Evolutionary conservation across 2,113 vertebrate species (phyloP), one percentile per base, ranked within the genome.

Genomic region (Micromys minutus): DNA sequence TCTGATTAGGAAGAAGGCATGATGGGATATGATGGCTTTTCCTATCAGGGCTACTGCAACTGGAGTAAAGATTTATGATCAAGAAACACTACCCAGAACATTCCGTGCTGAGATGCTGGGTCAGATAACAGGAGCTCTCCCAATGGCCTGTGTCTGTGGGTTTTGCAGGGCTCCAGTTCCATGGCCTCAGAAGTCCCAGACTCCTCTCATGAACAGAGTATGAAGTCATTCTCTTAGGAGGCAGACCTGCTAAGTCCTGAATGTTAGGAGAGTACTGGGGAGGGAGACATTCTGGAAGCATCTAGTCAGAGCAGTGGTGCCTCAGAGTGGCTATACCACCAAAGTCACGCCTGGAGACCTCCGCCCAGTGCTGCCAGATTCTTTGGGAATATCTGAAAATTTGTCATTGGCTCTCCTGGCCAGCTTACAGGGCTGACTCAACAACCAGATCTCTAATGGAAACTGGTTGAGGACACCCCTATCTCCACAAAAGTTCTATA

Each of bases 71-170:
- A 96, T 96, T 96, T 96, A 95, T 94, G 94, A 76, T 95, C 89
- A 93, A 97, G 93, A 95, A 96, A 96, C 83, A 95, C 80, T 95
- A 96, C 89, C 95, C 86, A 96, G 96, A 97, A 98, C 96, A 95
- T 96, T 97, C 92, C 39, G 89, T 97, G 94, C 96, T 59, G 59
- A 96, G 97, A 97, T 93, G 36, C 31, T 95, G 59, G 59, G 67
- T 97, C 88, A 84, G 94, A 95, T 97, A 94, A 69, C 71, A 31
- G n/a, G 31, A 90, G 59, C 19, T 85, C 42, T 95, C n/a, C 72
- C 8, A 2, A 80, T n/a, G 92, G 59, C 90, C 93, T 86, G 84
- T 21, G 50, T 55, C 93, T 95, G 75, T 61, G 55, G 84, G 61
- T 81, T 90, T n/a, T 52, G 3, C 47, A 24, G 81, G 87, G 13